These are phyloP conservation scores for Reticulitermes lucifugus DNA, from an alignment of 2,888 invertebrate genomes.

Conservation along the genomic window DNA sequence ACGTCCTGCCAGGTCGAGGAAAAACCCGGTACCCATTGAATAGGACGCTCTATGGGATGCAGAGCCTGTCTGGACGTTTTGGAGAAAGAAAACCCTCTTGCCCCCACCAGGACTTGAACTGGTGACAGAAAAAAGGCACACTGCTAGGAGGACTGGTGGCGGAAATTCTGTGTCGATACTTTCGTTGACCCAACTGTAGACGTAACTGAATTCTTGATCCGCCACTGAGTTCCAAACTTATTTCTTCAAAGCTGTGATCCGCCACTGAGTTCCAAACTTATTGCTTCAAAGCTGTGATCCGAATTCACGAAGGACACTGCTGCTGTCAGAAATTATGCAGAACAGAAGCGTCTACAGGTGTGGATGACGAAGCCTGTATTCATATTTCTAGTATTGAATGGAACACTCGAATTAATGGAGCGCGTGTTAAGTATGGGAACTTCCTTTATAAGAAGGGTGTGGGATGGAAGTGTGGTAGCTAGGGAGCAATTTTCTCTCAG, in stretches of 20 bases:
- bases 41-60: too few relatives aligned
- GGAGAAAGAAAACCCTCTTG: too few relatives aligned
- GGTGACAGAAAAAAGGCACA: too few relatives aligned
- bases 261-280: background rate
- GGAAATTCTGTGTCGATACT: too few relatives aligned
- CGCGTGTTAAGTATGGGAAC: background rate
- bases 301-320: background rate
- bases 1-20: too few relatives aligned
- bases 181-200: too few relatives aligned
- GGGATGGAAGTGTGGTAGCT: background rate
- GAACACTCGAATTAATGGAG: conserved; percentile 17
- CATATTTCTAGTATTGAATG: conserved; percentile 22
- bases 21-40: too few relatives aligned
- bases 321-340: background rate
- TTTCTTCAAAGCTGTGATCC: background rate
- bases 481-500: background rate
- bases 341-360: conserved; percentile 4
- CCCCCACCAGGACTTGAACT: too few relatives aligned
- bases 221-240: background rate
- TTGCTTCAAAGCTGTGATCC: background rate
- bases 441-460: background rate
- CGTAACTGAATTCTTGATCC: background rate
- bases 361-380: background rate
- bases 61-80: too few relatives aligned
- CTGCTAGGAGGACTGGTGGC: too few relatives aligned